Evolutionary conservation across 1,140 invertebrate species (phyloP), one percentile per base, ranked within the genome.

Genomic region (Drosophila miranda): DNA sequence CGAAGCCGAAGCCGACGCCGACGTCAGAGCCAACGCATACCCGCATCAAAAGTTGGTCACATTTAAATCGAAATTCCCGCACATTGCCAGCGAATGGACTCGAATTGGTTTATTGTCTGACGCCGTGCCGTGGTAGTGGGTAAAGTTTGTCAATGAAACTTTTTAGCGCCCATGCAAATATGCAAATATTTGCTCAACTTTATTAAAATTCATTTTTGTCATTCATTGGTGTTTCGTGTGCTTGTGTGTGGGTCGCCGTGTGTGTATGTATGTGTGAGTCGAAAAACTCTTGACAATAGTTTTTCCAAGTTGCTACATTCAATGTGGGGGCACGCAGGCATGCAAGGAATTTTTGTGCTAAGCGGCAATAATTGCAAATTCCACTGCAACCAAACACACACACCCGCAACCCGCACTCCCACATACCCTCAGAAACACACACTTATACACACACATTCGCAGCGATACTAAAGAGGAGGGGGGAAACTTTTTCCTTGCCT

Each of bases 141-240:
- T 49, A 21, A 70, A 87, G 86, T 50, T 77, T 64, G 77, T 81
- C 77, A 86, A 86, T 78, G 77, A 86, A 87, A 81, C 82, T 86
- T 86, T 86, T 78, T 75, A 71, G 82, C 77, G 69, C 43, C 64
- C 68, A 76, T 61, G 73, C 74, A 81, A 74, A 87, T 81, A 87
- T 86, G 81, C 82, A 86, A 86, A 86, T 86, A 86, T 86, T 86
- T 86, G 82, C 50, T 49, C 82, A 86, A 86, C 77, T 87, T 81
- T 86, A 86, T 86, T 86, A 86, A 86, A 86, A 86, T 86, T 86
- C 77, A 86, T 86, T 86, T 86, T 86, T 86, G 81, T 86, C 81
- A 86, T 84, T 84, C 77, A 77, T 86, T 66, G 68, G 66, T 58
- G 43, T 26, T 28, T 53, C 56, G 42, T 61, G 53, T 43, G 19